Conservation (phyloP, 2,797 vertebrate species). For the Passerculus sandwichensis region DNA sequence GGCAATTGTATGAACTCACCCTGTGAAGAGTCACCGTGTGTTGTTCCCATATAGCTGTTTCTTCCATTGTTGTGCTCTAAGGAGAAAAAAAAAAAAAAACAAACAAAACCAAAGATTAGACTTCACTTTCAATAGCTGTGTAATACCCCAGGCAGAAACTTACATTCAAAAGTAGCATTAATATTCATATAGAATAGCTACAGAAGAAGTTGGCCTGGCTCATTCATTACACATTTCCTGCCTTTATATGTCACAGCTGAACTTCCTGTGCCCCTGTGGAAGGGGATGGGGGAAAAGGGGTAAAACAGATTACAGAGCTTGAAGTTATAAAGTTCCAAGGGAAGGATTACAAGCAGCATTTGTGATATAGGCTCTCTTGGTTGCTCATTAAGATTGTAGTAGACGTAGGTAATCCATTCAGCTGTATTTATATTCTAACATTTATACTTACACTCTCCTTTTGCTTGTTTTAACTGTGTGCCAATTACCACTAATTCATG, state of each 20-base stretch:
- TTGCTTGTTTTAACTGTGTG: not conserved
- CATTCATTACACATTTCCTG: slow-evolving; percentile 31
- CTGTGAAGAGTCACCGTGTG: slow-evolving; percentile 99
- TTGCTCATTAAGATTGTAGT: not conserved
- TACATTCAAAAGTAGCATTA: not conserved
- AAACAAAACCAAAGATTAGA: not conserved
- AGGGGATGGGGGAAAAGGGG: not conserved
- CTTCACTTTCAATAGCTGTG: not conserved
- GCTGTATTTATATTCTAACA: not conserved
- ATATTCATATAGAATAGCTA: not conserved
- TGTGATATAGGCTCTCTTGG: not conserved
- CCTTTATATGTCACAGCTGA: slow-evolving; percentile 28
- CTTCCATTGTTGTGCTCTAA: slow-evolving; percentile 97
- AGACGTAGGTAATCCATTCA: not conserved
- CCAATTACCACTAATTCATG: not conserved
- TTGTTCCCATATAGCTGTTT: slow-evolving; percentile 99
- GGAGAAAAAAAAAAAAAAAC: slow-evolving; percentile 44
- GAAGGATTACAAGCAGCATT: not conserved
- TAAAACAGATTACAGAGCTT: not conserved
- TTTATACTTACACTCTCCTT: not conserved
- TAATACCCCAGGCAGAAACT: not conserved
- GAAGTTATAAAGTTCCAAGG: not conserved
- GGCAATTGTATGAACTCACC: slow-evolving; percentile 81
- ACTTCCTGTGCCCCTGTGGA: slow-evolving; percentile 49
- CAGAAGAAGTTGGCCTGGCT: not conserved